Percentiles rank a stretch among this genome's conserved stretches.
Evolutionary conservation across 2,888 invertebrate genomes (phyloP).

Genomic region (Amblyteles armatorius): DNA sequence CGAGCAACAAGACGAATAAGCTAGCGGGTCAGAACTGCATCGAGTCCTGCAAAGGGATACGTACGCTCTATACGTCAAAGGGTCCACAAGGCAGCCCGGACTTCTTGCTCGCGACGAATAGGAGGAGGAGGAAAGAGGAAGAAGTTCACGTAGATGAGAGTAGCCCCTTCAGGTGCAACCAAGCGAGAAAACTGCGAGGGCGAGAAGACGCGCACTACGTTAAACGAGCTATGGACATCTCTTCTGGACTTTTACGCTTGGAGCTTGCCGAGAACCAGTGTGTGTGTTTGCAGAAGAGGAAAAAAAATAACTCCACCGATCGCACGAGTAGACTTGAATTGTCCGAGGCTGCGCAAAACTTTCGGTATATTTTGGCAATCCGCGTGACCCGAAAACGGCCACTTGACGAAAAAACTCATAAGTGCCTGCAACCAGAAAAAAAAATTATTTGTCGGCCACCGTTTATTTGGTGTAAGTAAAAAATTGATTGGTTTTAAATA

Average conservation of each 20-base stretch:
- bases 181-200: slow-evolving; percentile 77
- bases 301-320: slow-evolving; percentile 27
- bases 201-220: slow-evolving; percentile 49
- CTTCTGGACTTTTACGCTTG: slow-evolving; percentile 40
- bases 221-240: slow-evolving; percentile 56
- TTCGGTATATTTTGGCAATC: not conserved
- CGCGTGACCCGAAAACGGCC: not conserved
- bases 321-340: slow-evolving; percentile 40
- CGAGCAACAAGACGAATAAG: slow-evolving; percentile 30
- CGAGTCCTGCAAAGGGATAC: slow-evolving; percentile 40
- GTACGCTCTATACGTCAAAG: not conserved
- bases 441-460: too few species aligned
- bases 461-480: too few species aligned
- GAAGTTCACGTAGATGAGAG: slow-evolving; percentile 49
- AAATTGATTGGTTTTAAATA: too few species aligned
- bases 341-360: not conserved
- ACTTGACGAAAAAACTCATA: slow-evolving; percentile 28
- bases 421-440: not conserved
- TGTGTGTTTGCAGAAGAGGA: not conserved
- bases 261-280: not conserved
- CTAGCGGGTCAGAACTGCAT: slow-evolving; percentile 25
- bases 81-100: slow-evolving; percentile 46
- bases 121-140: slow-evolving; percentile 33
- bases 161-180: slow-evolving; percentile 77
- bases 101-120: slow-evolving; percentile 29